Percentiles rank a stretch among this genome's conserved stretches.
phyloP scores from a whole-genome alignment of 2,888 invertebrate genomes.

The Nephrotoma guestfalica region DNA sequence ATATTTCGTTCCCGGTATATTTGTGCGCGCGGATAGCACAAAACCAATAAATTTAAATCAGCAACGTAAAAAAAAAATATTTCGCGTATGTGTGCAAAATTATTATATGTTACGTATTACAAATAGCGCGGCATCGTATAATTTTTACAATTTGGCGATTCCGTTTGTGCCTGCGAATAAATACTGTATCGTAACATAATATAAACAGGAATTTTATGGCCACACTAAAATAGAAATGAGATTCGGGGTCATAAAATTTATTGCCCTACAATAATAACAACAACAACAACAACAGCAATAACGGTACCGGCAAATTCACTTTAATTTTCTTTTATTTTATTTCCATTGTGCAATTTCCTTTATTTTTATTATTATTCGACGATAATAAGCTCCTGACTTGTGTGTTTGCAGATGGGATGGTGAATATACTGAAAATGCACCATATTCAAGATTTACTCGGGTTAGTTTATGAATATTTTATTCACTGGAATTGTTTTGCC shows the following conservation, averaged over 20 bases:
- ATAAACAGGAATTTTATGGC: background rate
- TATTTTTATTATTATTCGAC: background rate
- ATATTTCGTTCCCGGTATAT: background rate
- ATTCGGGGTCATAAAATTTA: background rate
- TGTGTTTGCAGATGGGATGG: background rate
- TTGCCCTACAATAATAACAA: background rate
- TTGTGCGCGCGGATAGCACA: background rate
- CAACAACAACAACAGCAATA: background rate
- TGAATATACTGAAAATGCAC: background rate
- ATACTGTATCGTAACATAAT: background rate
- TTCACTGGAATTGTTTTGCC: background rate
- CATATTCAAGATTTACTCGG: background rate
- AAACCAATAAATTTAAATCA: background rate
- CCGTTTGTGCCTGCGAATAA: background rate
- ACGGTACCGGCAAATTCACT: too few species aligned
- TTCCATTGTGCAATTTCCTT: background rate
- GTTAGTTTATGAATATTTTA: background rate
- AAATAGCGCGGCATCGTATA: background rate
- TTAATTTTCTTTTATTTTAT: background rate
- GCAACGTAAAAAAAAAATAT: background rate
- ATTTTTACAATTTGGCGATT: background rate
- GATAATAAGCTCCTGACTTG: background rate
- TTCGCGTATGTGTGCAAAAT: background rate
- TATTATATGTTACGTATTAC: background rate
- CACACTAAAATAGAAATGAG: background rate